Evolutionary conservation across 2,797 vertebrate genomes (phyloP), one percentile per base, ranked within the genome.

Genomic region (Crax fasciolata): DNA sequence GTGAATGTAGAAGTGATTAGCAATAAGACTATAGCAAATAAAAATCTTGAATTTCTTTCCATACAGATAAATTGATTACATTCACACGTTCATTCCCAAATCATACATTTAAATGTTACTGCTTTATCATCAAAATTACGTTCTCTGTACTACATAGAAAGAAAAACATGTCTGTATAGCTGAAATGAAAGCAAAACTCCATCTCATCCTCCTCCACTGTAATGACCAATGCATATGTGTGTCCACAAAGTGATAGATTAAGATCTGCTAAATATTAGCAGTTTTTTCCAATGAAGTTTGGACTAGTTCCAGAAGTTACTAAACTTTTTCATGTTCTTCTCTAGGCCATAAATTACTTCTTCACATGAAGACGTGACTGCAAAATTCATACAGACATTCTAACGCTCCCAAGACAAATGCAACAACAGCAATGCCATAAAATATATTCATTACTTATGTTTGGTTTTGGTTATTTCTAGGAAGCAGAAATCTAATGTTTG

Each of bases 331-430:
- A 6, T n/a, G 38, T 51, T 61, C 52, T 91, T 87, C 44, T 71
- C 24, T 39, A 61, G 59, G 43, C 67, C 63, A 24, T 86, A 91
- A 87, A 94, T 96, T 95, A 55, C 63, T 91, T 49, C 55, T 86
- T 90, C 73, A 39, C 7, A 38, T 52, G 76, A 73, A 86, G 92
- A 93, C 18, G 54, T 94, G 94, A 90, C 94, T 91, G 54, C 52
- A 93, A 93, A 95, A 95, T 95, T 90, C 71, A 79, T 76, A 51
- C 3, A 76, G 58, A 54, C 25, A 84, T 96, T 94, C 48, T 88
- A 63, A 54, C 0, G 0, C 73, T 94, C 91, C 92, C 91, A 70
- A 90, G 87, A 93, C 62, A 44, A 94, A 94, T 87, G 73, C 62
- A 84, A 54, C 59, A 91, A 43, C 73, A 79, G 59, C 48, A 54